A percentile compares a stretch with the other conserved stretches of the same genome.
phyloP scores from a whole-genome alignment of 1,140 invertebrate genomes.

The Solenopsis invicta region DNA sequence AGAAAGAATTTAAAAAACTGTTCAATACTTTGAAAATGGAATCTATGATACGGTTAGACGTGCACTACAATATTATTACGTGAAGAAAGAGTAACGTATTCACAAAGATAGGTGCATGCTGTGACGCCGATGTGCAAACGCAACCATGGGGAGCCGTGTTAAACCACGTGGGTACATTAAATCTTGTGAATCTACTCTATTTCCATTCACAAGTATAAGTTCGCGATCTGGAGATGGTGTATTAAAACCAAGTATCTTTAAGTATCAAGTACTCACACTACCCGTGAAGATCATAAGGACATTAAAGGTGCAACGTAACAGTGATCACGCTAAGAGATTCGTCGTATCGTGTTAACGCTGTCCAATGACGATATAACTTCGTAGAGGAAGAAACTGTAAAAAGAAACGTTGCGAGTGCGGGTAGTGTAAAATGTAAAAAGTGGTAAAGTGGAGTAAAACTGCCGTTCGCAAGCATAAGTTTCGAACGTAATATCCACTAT shows the following conservation, averaged over 20 bases:
- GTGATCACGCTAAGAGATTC: constrained; percentile 27
- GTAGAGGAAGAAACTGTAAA: constrained; percentile 20
- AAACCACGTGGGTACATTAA: constrained; percentile 68
- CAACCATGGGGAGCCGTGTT: constrained; percentile 5
- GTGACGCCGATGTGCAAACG: constrained; percentile 38
- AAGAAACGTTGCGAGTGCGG: constrained; percentile 69
- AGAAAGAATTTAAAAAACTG: constrained; percentile 1
- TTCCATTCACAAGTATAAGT: constrained; percentile 9
- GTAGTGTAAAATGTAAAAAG: constrained; percentile 71
- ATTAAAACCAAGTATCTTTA: constrained; percentile 8
- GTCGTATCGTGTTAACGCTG: constrained; percentile 52
- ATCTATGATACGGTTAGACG: not conserved
- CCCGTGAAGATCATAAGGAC: not conserved
- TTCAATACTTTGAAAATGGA: constrained; percentile 42
- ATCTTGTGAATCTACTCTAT: constrained; percentile 58
- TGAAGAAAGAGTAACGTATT: not conserved
- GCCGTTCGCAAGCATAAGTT: not conserved
- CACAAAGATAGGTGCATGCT: constrained; percentile 14
- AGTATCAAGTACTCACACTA: not conserved
- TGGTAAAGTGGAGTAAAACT: constrained; percentile 73
- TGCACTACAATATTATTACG: not conserved
- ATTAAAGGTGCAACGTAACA: constrained; percentile 23
- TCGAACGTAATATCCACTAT: constrained; percentile 23
- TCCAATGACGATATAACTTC: constrained; percentile 43
- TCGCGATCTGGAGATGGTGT: constrained; percentile 17